Evolutionary conservation across 2,113 vertebrate species (phyloP).

Genomic region (Microcebus griseorufus): DNA sequence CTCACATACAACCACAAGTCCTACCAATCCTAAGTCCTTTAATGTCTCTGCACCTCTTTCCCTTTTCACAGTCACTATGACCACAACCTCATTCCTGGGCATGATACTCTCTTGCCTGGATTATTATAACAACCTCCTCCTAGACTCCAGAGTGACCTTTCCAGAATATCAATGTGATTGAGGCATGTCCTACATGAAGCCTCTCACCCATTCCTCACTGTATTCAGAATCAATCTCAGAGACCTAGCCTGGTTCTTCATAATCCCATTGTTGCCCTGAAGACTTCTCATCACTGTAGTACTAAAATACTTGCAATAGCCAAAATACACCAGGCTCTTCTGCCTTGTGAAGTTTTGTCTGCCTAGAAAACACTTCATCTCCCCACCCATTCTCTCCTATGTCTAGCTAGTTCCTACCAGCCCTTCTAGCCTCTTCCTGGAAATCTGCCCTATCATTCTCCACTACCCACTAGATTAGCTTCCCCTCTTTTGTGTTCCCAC

Average conservation of each 20-base stretch:
- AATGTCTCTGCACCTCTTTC: not conserved
- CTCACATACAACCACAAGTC: not conserved
- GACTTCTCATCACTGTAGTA: not conserved
- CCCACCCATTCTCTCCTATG: not conserved
- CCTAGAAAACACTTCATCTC: not conserved
- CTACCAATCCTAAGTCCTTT: not conserved
- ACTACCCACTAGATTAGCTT: not conserved
- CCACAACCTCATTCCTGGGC: not conserved
- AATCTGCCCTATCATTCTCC: not conserved
- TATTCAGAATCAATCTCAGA: slow-evolving; percentile 7
- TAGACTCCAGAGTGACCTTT: not conserved
- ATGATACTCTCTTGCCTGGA: not conserved
- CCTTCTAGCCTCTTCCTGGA: not conserved
- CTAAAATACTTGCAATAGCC: not conserved
- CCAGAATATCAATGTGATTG: not conserved
- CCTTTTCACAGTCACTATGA: not conserved
- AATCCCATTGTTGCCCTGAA: not conserved
- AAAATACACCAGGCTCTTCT: not conserved
- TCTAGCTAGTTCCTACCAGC: not conserved
- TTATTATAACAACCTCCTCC: not conserved
- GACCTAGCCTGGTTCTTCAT: not conserved
- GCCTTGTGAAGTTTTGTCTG: not conserved
- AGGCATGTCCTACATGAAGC: not conserved
- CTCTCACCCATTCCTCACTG: not conserved
- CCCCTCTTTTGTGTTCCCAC: not conserved